phyloP scores from a whole-genome alignment of 2,888 invertebrate genomes.

The Tetropium fuscum region DNA sequence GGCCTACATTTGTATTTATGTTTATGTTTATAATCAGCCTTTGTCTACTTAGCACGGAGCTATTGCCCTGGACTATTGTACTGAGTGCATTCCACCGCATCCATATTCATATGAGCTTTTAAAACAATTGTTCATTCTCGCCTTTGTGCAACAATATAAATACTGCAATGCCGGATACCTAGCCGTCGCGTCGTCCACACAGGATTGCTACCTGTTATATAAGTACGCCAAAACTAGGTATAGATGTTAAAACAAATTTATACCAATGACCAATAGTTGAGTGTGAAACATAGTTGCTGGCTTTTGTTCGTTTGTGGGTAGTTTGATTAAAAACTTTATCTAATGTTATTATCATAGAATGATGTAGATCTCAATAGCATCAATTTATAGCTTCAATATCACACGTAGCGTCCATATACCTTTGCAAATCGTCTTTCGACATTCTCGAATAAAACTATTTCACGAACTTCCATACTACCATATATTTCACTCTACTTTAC shows the following conservation, averaged over 20 bases:
- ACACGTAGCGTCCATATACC: background rate
- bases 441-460: slow-evolving; percentile 17
- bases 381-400: background rate
- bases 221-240: background rate
- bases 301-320: too few species aligned
- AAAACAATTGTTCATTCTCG: slow-evolving; percentile 64
- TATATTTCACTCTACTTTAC: slow-evolving; percentile 16
- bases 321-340: too few species aligned
- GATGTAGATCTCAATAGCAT: too few species aligned
- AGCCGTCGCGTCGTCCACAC: slow-evolving; percentile 28
- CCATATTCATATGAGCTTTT: slow-evolving; percentile 65
- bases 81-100: slow-evolving; percentile 61
- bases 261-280: too few species aligned
- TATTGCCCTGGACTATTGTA: slow-evolving; percentile 63
- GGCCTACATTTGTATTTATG: slow-evolving; percentile 64
- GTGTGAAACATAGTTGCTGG: too few species aligned
- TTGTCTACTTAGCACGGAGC: slow-evolving; percentile 65
- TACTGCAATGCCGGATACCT: slow-evolving; percentile 38
- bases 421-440: slow-evolving; percentile 13
- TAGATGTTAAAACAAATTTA: background rate
- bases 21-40: slow-evolving; percentile 65
- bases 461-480: slow-evolving; percentile 14
- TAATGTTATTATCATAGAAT: too few species aligned
- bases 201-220: slow-evolving; percentile 24
- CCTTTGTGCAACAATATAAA: slow-evolving; percentile 56